Percentiles rank a stretch among this genome's conserved stretches.
Conservation (phyloP, 2,113 vertebrate species). For the Chrysemys picta region DNA sequence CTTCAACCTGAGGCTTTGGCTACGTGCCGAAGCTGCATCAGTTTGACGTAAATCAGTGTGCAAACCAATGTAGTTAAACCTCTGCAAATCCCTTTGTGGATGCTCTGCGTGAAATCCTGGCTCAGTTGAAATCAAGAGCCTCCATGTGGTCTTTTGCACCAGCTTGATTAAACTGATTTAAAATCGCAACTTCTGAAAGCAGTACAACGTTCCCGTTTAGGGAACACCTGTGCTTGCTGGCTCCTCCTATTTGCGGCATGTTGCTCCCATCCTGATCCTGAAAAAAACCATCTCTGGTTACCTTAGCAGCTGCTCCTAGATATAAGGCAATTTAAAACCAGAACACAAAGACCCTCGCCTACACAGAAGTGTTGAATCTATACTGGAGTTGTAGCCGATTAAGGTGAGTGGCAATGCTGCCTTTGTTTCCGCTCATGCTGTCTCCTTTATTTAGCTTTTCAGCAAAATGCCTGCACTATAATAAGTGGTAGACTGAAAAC, state of each 20-base stretch:
- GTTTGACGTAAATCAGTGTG: fast-evolving
- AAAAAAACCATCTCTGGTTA: fast-evolving
- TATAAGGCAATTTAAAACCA: background rate
- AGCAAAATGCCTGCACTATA: fast-evolving
- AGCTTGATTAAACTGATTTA: background rate
- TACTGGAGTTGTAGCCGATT: background rate
- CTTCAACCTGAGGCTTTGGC: background rate
- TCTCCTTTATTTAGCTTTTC: background rate
- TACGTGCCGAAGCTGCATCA: background rate
- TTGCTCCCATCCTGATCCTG: background rate
- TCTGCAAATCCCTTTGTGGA: background rate
- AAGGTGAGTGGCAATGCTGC: too few species aligned
- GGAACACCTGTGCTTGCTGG: fast-evolving
- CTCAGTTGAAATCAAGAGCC: background rate
- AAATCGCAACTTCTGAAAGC: fast-evolving
- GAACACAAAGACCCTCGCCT: background rate
- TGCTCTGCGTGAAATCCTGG: background rate
- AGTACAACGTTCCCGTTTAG: fast-evolving
- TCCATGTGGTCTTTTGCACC: fast-evolving
- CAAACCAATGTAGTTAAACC: background rate
- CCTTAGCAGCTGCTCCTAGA: background rate
- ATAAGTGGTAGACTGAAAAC: fast-evolving
- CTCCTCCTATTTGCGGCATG: background rate
- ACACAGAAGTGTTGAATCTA: background rate
- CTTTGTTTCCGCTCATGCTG: fast-evolving